A percentile compares a stretch with the other conserved stretches of the same genome.
Evolutionary conservation across 2,113 vertebrate species (phyloP).

Genomic region (Zosterops lateralis): DNA sequence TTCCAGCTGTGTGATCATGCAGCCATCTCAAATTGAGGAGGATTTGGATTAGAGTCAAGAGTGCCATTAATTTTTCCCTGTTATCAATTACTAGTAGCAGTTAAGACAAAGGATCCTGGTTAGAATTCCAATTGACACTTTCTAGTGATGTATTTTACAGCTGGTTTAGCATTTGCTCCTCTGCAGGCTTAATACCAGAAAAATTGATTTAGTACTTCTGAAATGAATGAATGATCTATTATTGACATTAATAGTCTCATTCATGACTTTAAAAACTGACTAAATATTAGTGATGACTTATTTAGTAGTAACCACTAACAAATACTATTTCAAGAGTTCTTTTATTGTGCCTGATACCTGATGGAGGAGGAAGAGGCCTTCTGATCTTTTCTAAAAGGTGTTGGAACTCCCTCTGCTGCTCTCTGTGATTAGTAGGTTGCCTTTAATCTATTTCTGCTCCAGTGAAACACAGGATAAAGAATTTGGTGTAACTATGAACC

Average conservation of each 20-base stretch:
- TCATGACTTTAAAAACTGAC: neutral
- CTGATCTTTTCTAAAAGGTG: neutral
- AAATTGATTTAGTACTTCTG: neutral
- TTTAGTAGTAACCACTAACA: neutral
- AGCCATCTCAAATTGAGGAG: neutral
- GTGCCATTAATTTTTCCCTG: neutral
- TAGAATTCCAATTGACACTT: neutral
- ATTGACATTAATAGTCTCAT: neutral
- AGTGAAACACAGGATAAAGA: neutral
- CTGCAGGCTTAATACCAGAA: neutral
- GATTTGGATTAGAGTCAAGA: neutral
- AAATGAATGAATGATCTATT: neutral
- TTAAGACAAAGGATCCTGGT: neutral
- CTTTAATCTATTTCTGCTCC: neutral
- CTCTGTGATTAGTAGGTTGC: neutral
- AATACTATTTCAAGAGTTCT: neutral
- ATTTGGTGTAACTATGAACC: neutral
- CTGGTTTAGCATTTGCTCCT: neutral
- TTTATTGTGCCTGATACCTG: neutral
- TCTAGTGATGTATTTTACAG: neutral
- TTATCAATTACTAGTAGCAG: neutral
- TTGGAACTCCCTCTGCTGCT: neutral
- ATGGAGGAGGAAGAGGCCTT: neutral
- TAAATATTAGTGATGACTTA: neutral
- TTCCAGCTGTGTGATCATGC: neutral